Conservation (phyloP, 2,797 vertebrate genomes). For the Dicrostonyx torquatus region DNA sequence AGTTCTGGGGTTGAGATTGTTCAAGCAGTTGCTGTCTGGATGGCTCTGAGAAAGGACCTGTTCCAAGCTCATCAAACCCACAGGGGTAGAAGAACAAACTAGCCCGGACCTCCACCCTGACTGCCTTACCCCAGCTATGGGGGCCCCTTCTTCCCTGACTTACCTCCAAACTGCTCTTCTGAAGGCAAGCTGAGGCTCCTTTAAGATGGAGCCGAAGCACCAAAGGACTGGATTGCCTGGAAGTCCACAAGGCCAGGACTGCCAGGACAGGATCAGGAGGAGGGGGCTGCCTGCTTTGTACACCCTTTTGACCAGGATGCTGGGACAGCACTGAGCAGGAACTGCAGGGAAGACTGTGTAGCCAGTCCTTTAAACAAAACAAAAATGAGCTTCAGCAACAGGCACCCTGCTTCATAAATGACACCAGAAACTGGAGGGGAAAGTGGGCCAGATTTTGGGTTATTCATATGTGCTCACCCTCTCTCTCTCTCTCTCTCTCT, state of each 20-base stretch:
- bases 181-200: background rate
- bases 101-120: background rate
- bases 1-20: background rate
- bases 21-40: background rate
- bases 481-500: conserved; percentile 10
- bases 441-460: conserved; percentile 68
- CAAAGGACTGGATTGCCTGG: background rate
- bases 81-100: background rate
- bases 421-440: conserved; percentile 74
- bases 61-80: background rate
- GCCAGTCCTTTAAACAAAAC: conserved; percentile 37
- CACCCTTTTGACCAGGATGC: background rate
- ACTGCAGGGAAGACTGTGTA: background rate
- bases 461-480: background rate
- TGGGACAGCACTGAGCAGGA: background rate
- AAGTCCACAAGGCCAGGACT: background rate
- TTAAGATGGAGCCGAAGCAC: conserved; percentile 26
- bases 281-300: background rate
- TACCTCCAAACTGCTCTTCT: conserved; percentile 63
- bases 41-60: background rate
- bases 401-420: conserved; percentile 73
- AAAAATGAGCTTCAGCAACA: conserved; percentile 14
- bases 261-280: background rate
- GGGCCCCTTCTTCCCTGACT: background rate
- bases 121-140: background rate